Evolutionary conservation across 2,113 vertebrate genomes (phyloP).

Genomic region (Puffinus mauretanicus): DNA sequence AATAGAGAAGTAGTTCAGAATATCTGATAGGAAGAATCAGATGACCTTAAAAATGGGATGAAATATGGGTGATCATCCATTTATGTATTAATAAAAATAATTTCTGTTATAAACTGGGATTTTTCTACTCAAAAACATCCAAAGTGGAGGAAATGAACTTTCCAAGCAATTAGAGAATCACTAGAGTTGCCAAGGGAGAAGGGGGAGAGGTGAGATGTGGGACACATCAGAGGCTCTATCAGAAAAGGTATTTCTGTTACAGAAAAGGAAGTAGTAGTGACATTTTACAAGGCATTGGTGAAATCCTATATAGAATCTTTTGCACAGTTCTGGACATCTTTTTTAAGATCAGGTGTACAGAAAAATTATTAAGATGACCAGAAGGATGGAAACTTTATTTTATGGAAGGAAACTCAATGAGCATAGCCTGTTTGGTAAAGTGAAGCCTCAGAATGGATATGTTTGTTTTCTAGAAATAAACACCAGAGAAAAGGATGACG

Average conservation of each 20-base stretch:
- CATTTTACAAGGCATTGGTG: neutral
- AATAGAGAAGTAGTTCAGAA: neutral
- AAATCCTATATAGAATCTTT: neutral
- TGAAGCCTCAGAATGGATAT: neutral
- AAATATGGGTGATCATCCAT: neutral
- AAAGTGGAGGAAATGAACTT: neutral
- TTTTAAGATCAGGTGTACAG: neutral
- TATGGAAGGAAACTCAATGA: neutral
- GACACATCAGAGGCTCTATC: neutral
- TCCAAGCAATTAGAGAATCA: neutral
- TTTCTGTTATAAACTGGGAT: neutral
- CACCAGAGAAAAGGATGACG: neutral
- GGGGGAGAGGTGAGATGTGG: fast-evolving
- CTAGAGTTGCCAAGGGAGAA: neutral
- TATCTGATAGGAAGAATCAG: neutral
- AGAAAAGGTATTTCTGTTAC: neutral
- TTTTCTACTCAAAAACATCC: neutral
- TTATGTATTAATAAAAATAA: neutral
- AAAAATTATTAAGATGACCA: neutral
- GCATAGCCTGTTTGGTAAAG: neutral
- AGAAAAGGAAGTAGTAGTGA: neutral
- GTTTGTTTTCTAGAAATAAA: neutral
- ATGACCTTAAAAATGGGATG: neutral
- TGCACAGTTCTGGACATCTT: neutral
- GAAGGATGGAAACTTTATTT: neutral